Percentiles rank a stretch among this genome's conserved stretches.
Evolutionary conservation across 2,797 vertebrate genomes (phyloP).

Genomic region (Macropus fuliginosus): DNA sequence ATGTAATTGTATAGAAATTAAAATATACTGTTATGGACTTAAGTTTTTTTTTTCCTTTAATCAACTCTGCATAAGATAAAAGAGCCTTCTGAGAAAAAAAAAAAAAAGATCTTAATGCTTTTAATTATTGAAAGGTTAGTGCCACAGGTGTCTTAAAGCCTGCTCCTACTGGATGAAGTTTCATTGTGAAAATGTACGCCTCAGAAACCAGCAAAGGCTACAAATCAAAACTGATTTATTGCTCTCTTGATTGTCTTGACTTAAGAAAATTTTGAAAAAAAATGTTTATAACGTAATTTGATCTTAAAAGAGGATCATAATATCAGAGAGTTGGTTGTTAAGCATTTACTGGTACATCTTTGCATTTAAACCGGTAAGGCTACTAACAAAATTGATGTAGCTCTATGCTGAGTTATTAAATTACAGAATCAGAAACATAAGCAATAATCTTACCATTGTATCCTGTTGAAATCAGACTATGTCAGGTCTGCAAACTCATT

Average conservation of each 20-base stretch:
- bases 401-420: neutral
- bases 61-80: neutral
- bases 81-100: neutral
- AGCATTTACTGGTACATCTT: neutral
- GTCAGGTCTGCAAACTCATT: neutral
- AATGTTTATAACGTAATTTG: neutral
- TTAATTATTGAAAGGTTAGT: neutral
- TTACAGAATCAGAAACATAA: neutral
- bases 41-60: neutral
- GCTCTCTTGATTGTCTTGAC: neutral
- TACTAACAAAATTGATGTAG: neutral
- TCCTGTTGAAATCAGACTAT: neutral
- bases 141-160: neutral
- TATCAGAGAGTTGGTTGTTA: neutral
- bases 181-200: neutral
- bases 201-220: neutral
- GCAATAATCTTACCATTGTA: neutral
- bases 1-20: neutral
- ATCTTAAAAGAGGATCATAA: neutral
- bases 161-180: neutral
- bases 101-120: neutral
- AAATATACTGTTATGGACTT: neutral
- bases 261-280: neutral
- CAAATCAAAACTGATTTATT: neutral
- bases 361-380: neutral